Conservation (phyloP, 2,797 vertebrate species). For the Eptatretus atami region DNA sequence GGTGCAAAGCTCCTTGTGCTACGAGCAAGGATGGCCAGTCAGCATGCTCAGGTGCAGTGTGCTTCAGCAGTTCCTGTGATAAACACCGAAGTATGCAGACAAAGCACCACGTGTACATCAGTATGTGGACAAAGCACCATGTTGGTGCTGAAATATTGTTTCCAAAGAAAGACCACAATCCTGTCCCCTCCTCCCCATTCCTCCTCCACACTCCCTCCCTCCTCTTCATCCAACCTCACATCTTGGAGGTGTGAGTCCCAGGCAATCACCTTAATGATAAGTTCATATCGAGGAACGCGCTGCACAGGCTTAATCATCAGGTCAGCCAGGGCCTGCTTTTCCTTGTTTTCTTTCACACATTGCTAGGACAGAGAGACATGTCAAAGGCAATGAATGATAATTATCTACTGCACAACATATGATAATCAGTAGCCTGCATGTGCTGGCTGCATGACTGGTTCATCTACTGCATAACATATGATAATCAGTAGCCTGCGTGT, state of each 20-base stretch:
- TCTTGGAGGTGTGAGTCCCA: no score
- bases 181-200: neutral
- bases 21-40: constrained; percentile 48
- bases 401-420: no score
- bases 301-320: constrained; percentile 96
- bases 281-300: constrained; percentile 76
- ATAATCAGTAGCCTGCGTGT: no score
- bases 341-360: constrained; percentile 92
- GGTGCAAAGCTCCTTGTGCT: constrained; percentile 70
- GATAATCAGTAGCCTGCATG: no score
- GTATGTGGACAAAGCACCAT: no score
- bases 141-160: no score
- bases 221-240: neutral
- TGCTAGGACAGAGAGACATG: constrained; percentile 21
- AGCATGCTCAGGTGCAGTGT: constrained; percentile 66
- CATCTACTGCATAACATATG: no score
- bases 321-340: constrained; percentile 78
- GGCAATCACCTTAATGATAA: constrained; percentile 50
- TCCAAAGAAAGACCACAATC: neutral
- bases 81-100: no score
- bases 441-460: no score
- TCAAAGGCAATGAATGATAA: no score
- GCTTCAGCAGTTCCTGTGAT: constrained; percentile 43
- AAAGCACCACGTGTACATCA: no score
- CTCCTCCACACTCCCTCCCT: neutral